phyloP scores from a whole-genome alignment of 2,797 vertebrate species.

The Schizopygopsis pylzovi region DNA sequence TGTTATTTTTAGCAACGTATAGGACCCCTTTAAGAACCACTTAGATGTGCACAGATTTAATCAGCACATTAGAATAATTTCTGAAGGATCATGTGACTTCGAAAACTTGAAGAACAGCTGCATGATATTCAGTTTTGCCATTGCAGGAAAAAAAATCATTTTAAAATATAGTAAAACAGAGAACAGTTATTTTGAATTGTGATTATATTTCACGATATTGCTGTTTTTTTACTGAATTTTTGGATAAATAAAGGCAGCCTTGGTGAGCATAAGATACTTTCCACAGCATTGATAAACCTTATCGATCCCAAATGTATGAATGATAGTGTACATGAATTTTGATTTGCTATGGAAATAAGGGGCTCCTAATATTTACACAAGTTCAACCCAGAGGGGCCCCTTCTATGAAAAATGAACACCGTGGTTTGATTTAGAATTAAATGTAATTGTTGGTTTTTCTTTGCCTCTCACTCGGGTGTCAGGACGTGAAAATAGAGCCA shows the following conservation, averaged over 20 bases:
- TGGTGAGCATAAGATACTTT: background rate
- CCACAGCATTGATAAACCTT: background rate
- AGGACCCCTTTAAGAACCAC: too few relatives aligned
- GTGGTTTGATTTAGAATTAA: background rate
- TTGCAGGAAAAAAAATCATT: too few relatives aligned
- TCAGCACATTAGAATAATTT: too few relatives aligned
- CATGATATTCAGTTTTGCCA: too few relatives aligned
- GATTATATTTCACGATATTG: background rate
- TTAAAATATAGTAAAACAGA: background rate
- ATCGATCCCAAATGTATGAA: background rate
- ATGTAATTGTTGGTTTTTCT: slow-evolving; percentile 8
- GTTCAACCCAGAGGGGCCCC: background rate
- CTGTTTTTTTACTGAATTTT: background rate
- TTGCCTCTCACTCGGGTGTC: background rate
- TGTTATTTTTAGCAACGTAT: too few relatives aligned
- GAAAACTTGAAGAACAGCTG: too few relatives aligned
- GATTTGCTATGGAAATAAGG: background rate
- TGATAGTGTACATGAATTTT: background rate
- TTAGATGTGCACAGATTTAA: too few relatives aligned
- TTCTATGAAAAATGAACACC: background rate
- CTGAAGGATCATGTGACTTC: too few relatives aligned
- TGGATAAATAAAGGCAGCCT: background rate
- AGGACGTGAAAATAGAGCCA: background rate
- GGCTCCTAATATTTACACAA: background rate
- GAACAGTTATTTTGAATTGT: background rate